phyloP scores from a whole-genome alignment of 2,797 vertebrate genomes.

The Paramormyrops hopkinsi region DNA sequence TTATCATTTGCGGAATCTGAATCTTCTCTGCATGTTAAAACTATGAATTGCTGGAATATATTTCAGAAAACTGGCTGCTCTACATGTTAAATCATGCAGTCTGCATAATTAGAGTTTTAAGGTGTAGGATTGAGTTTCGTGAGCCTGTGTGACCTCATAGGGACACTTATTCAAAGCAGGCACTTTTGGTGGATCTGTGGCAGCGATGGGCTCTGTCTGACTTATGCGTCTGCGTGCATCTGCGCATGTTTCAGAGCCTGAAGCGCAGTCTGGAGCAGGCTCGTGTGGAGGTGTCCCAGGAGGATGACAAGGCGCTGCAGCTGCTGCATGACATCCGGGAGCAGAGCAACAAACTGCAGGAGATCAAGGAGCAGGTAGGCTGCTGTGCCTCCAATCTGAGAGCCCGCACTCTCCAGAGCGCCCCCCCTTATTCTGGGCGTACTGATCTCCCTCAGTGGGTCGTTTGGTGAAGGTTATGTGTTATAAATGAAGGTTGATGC shows the following conservation, averaged over 20 bases:
- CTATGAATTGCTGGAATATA: neutral
- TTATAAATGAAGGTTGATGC: neutral
- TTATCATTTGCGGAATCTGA: neutral
- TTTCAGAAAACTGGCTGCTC: neutral
- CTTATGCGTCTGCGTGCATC: neutral
- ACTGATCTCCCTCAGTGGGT: neutral
- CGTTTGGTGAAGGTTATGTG: neutral
- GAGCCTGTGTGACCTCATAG: neutral
- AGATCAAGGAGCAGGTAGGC: conserved; percentile 97
- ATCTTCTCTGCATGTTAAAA: neutral
- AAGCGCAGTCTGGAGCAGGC: conserved; percentile 98
- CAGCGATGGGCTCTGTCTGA: neutral
- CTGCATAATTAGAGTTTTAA: neutral
- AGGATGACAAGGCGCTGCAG: conserved; percentile 96
- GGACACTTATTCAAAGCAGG: neutral
- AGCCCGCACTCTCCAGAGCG: neutral
- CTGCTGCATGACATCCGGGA: conserved; percentile 97
- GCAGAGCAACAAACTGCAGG: conserved; percentile 96
- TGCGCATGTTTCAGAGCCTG: conserved; percentile 72
- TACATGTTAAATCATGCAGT: neutral
- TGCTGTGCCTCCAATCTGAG: neutral
- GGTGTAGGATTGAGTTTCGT: neutral
- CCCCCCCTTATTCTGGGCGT: neutral
- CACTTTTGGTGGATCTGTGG: neutral
- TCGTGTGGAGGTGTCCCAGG: conserved; percentile 94